These are phyloP conservation scores for Listrodromus nycthemerus DNA, from an alignment of 2,888 invertebrate genomes.

Conservation along the genomic window DNA sequence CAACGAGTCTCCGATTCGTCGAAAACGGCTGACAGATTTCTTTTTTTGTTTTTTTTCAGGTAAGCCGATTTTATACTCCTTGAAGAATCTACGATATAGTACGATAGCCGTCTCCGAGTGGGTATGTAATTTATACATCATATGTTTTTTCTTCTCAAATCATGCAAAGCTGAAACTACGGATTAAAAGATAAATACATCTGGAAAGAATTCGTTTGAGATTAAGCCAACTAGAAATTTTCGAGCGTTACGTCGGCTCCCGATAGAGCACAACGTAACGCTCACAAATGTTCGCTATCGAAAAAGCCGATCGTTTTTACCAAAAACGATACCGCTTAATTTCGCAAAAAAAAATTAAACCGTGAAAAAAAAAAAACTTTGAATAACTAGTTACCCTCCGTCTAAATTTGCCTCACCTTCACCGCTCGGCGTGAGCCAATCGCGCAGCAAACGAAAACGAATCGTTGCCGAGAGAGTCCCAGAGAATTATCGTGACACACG, in stretches of 20 bases:
- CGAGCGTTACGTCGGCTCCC: too few species aligned
- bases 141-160: background rate
- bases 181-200: background rate
- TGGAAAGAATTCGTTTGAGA: background rate
- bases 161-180: background rate
- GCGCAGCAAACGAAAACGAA: background rate
- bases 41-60: slow-evolving; percentile 55
- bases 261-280: too few species aligned
- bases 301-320: background rate
- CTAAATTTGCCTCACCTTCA: background rate
- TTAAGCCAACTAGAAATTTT: too few species aligned
- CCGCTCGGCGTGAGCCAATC: background rate
- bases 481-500: background rate
- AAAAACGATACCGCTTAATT: slow-evolving; percentile 14
- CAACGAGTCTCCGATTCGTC: background rate
- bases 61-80: slow-evolving; percentile 43
- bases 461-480: background rate
- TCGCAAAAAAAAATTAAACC: background rate
- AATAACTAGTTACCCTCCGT: background rate
- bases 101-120: background rate
- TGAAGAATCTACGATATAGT: background rate
- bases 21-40: background rate
- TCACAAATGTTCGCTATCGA: too few species aligned
- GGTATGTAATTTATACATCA: background rate
- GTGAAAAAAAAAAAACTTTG: background rate